These are phyloP conservation scores for Borostomias antarcticus DNA, from an alignment of 2,797 vertebrate genomes.

Conservation along the genomic window DNA sequence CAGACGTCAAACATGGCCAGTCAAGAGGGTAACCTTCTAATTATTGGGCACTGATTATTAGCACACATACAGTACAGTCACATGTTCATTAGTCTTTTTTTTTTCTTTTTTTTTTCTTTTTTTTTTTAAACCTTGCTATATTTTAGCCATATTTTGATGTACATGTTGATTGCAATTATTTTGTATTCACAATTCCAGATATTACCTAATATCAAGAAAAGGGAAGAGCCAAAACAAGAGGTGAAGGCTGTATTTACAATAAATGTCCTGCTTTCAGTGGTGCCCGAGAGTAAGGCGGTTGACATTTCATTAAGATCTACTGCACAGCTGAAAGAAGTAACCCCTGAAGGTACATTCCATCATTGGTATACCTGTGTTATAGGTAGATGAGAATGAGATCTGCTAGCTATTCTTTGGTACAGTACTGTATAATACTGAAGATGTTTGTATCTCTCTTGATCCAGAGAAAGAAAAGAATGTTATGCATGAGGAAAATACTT, in stretches of 20 bases:
- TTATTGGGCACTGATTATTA: background rate
- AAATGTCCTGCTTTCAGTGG: slow-evolving; percentile 48
- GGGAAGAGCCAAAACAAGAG: slow-evolving; percentile 28
- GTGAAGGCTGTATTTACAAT: slow-evolving; percentile 65
- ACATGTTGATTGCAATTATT: background rate
- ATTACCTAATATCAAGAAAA: background rate
- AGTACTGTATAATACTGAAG: no score
- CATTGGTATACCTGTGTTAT: background rate
- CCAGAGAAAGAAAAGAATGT: background rate
- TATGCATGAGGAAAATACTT: background rate
- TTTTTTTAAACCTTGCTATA: no score
- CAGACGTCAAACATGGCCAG: background rate
- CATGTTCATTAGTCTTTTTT: no score
- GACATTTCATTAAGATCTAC: background rate
- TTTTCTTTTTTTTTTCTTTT: no score
- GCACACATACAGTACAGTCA: no score
- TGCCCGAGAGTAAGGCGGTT: slow-evolving; percentile 12
- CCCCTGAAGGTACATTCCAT: background rate
- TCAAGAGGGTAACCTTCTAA: background rate
- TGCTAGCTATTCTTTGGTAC: background rate
- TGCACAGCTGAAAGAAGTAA: background rate
- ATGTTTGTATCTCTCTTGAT: background rate
- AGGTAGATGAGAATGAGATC: background rate
- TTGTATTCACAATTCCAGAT: background rate
- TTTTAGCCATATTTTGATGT: no score